phyloP scores from a whole-genome alignment of 2,888 invertebrate genomes.

The Chesias legatella region DNA sequence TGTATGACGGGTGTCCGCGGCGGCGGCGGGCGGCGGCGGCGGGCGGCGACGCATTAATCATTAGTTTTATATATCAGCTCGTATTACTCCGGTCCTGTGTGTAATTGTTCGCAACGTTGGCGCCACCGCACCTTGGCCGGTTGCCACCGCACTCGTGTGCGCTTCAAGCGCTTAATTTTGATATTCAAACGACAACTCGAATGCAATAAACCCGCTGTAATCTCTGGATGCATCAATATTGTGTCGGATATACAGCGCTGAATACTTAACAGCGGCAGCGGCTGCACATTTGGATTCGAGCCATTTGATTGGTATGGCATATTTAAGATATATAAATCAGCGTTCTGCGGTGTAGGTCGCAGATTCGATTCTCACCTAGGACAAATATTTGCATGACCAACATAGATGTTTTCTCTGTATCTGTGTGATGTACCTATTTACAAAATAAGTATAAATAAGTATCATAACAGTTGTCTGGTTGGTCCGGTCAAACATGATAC shows the following conservation, averaged over 20 bases:
- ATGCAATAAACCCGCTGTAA: conserved; percentile 43
- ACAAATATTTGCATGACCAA: too few species aligned
- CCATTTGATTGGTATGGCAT: conserved; percentile 45
- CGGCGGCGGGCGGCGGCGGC: conserved; percentile 41
- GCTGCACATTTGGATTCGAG: conserved; percentile 41
- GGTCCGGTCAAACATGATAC: too few species aligned
- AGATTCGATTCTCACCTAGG: too few species aligned
- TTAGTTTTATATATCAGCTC: conserved; percentile 62
- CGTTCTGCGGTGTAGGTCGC: too few species aligned
- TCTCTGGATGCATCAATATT: conserved; percentile 40
- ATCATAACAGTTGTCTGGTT: too few species aligned
- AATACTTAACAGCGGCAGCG: conserved; percentile 36
- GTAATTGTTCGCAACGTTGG: conserved; percentile 63
- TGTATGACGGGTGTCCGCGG: conserved; percentile 39
- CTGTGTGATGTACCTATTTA: too few species aligned
- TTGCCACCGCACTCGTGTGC: conserved; percentile 60
- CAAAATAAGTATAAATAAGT: too few species aligned
- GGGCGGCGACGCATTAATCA: conserved; percentile 55
- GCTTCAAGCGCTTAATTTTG: conserved; percentile 54
- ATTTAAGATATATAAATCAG: conserved; percentile 25
- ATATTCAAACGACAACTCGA: conserved; percentile 47
- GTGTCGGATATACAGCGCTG: conserved; percentile 36
- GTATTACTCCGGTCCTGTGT: conserved; percentile 56
- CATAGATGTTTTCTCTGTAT: too few species aligned
- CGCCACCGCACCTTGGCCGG: conserved; percentile 67